Conservation (phyloP, 2,888 invertebrate species). For the Chrysodeixis includens region DNA sequence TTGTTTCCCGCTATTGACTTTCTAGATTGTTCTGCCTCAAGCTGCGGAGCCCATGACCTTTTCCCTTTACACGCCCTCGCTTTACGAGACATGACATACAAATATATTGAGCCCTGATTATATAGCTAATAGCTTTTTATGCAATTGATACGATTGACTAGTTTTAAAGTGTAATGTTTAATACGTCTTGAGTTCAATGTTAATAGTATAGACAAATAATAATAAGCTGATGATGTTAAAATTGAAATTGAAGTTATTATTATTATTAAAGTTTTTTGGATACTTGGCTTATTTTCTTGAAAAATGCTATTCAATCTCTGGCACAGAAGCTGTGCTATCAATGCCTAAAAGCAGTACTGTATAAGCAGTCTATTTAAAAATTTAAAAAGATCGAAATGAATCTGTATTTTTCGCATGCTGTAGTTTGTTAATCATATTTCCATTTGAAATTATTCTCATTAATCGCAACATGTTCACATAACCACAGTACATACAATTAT, state of each 20-base stretch:
- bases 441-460: too few species aligned
- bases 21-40: neutral
- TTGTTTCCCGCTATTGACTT: conserved; percentile 9
- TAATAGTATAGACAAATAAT: neutral
- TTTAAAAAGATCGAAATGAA: too few species aligned
- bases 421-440: too few species aligned
- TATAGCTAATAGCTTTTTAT: neutral
- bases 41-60: neutral
- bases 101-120: neutral
- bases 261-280: too few species aligned
- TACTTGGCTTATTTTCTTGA: too few species aligned
- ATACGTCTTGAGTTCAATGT: neutral
- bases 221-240: too few species aligned
- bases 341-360: too few species aligned
- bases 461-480: neutral
- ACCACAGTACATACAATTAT: neutral
- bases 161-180: neutral
- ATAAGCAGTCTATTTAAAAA: too few species aligned
- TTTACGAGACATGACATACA: neutral
- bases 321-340: too few species aligned
- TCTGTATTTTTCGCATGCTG: too few species aligned
- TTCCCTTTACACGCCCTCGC: conserved; percentile 3
- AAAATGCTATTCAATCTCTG: too few species aligned
- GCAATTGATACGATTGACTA: neutral
- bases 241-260: too few species aligned